Conservation (phyloP, 2,113 vertebrate species). For the Galemys pyrenaicus region DNA sequence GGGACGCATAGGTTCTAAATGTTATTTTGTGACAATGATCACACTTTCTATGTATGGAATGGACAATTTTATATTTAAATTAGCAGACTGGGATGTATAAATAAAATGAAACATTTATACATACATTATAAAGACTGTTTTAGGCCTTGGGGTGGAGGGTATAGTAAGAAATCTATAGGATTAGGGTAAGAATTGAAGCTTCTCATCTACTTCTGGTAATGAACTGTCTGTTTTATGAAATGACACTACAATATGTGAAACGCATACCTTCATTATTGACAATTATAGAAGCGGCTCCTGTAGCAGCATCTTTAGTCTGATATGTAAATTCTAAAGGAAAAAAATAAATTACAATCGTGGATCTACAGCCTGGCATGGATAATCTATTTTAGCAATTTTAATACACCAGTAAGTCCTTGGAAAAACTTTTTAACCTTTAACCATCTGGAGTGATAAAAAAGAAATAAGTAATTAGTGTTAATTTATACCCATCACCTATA, state of each 20-base stretch:
- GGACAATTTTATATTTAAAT: conserved; percentile 15
- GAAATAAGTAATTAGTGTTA: conserved; percentile 82
- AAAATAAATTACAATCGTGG: conserved; percentile 76
- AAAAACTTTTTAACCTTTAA: conserved; percentile 81
- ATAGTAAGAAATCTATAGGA: neutral
- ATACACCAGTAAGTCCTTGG: conserved; percentile 83
- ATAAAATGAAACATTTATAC: neutral
- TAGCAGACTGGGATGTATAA: neutral
- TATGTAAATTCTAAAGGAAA: conserved; percentile 90
- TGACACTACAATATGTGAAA: conserved; percentile 55
- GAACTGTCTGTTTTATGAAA: conserved; percentile 36
- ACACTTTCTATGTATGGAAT: neutral
- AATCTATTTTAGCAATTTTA: conserved; percentile 73
- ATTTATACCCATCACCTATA: conserved; percentile 85
- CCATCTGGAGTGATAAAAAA: conserved; percentile 84
- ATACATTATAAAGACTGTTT: neutral
- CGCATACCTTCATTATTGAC: conserved; percentile 93
- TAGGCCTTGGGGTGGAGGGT: neutral
- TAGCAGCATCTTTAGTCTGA: conserved; percentile 92
- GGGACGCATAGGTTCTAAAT: neutral
- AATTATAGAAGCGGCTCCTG: conserved; percentile 95
- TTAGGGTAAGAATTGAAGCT: neutral
- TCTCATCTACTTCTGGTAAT: conserved; percentile 63
- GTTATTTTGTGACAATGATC: neutral
- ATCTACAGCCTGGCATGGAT: conserved; percentile 54